These are phyloP conservation scores for Diorhabda carinulata DNA, from an alignment of 1,140 invertebrate species.

Conservation along the genomic window DNA sequence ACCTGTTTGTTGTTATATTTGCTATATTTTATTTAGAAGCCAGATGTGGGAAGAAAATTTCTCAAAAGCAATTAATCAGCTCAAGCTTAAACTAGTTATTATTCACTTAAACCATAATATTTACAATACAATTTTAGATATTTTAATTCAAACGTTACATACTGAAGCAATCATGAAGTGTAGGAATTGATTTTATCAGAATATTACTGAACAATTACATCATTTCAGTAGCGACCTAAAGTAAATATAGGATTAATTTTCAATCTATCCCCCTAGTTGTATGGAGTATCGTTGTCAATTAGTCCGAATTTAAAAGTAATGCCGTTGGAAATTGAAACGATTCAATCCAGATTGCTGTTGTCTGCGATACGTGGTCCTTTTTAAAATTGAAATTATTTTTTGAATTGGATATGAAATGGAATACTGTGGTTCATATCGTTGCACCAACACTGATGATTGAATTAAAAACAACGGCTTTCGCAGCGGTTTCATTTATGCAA, in stretches of 20 bases:
- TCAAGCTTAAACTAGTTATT: no score
- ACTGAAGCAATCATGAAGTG: no score
- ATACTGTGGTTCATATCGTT: not conserved
- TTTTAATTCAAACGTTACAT: no score
- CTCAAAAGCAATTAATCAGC: no score
- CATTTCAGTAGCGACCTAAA: not conserved
- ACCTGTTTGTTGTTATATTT: no score
- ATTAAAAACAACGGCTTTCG: not conserved
- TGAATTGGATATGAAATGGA: slow-evolving; percentile 2
- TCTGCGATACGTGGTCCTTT: slow-evolving; percentile 1
- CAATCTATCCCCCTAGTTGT: slow-evolving; percentile 1
- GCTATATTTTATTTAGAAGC: no score
- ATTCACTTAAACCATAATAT: no score
- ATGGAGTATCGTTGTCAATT: not conserved
- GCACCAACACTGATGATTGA: not conserved
- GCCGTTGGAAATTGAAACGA: not conserved
- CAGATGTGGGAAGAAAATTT: no score
- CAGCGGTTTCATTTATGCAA: no score
- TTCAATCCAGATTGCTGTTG: slow-evolving; percentile 2
- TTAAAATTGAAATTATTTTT: slow-evolving; percentile 3
- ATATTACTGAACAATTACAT: no score
- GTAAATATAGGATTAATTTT: not conserved
- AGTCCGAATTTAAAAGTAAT: slow-evolving; percentile 3
- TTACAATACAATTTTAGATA: no score
- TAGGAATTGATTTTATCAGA: no score